Percentiles rank a stretch among this genome's conserved stretches.
phyloP scores from a whole-genome alignment of 2,888 invertebrate species.

The Coenonympha arcania region DNA sequence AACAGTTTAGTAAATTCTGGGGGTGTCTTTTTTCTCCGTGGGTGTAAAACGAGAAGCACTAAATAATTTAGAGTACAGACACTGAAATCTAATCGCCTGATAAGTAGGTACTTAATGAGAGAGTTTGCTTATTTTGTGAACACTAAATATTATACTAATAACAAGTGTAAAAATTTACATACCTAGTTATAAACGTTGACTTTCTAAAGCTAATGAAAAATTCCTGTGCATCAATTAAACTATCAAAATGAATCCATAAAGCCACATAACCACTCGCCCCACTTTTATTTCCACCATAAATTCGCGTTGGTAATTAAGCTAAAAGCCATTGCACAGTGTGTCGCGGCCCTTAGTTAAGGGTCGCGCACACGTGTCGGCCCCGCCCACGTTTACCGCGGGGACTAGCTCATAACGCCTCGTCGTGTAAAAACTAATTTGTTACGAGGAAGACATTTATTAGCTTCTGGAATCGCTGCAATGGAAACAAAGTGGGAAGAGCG shows the following conservation, averaged over 20 bases:
- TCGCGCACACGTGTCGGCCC: constrained; percentile 50
- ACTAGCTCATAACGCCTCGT: constrained; percentile 12
- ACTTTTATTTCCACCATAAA: constrained; percentile 37
- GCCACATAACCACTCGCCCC: constrained; percentile 26
- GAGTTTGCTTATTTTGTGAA: no score
- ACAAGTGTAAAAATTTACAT: no score
- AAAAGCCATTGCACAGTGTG: constrained; percentile 57
- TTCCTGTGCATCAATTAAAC: background rate
- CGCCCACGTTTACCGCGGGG: constrained; percentile 23
- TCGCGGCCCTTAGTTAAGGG: constrained; percentile 60
- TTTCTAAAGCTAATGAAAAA: no score
- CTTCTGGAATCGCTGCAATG: background rate
- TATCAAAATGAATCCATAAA: constrained; percentile 9
- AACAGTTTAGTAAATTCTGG: no score
- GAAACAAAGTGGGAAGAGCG: no score
- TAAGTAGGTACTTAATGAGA: no score
- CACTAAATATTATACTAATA: no score
- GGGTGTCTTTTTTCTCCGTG: no score
- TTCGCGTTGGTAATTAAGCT: constrained; percentile 49
- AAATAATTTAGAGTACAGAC: no score
- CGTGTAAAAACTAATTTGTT: constrained; percentile 17
- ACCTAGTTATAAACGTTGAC: no score
- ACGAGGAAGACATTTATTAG: constrained; percentile 9
- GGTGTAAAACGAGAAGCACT: no score
- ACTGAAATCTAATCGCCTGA: no score